A percentile compares a stretch with the other conserved stretches of the same genome.
Conservation (phyloP, 2,888 invertebrate genomes). For the Timema podura region DNA sequence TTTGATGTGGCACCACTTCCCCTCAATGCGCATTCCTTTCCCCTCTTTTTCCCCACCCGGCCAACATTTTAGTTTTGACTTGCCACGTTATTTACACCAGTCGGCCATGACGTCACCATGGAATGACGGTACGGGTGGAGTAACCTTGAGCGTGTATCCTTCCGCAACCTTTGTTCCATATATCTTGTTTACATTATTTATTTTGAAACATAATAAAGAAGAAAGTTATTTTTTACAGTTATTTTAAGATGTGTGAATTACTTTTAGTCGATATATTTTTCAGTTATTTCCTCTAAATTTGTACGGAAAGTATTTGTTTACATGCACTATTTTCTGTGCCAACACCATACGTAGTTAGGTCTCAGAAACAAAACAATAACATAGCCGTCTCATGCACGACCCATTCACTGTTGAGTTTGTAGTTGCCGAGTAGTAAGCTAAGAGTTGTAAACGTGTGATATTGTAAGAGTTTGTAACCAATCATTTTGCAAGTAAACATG, state of each 20-base stretch:
- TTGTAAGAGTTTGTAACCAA: too few relatives aligned
- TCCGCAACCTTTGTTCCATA: constrained; percentile 34
- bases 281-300: not conserved
- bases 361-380: constrained; percentile 36
- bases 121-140: constrained; percentile 31
- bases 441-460: too few relatives aligned
- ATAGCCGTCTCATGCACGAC: constrained; percentile 33
- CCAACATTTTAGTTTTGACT: too few relatives aligned
- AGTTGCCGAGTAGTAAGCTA: not conserved
- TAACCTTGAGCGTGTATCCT: constrained; percentile 36
- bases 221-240: not conserved
- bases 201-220: too few relatives aligned
- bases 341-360: constrained; percentile 21
- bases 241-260: not conserved
- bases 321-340: constrained; percentile 33
- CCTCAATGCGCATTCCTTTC: too few relatives aligned
- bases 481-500: constrained; percentile 23
- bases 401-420: constrained; percentile 33
- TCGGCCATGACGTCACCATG: constrained; percentile 28
- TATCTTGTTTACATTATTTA: constrained; percentile 31
- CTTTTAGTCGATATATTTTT: not conserved
- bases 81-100: constrained; percentile 26
- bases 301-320: constrained; percentile 30
- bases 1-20: too few relatives aligned
- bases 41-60: too few relatives aligned